Evolutionary conservation across 2,888 invertebrate species (phyloP).

Genomic region (Agrenia bidenticulata): DNA sequence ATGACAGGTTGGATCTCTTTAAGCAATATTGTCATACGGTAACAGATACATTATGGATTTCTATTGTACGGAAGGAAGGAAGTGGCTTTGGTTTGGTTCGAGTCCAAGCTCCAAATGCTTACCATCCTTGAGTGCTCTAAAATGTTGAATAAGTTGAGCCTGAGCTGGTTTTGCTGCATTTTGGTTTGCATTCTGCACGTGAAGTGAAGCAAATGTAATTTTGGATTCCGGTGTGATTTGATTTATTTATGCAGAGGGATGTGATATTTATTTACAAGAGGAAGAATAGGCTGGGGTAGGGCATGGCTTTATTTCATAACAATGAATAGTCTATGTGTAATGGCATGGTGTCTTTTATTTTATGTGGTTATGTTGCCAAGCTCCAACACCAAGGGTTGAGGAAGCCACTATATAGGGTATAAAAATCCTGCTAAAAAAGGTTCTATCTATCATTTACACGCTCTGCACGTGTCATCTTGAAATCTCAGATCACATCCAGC

Average conservation of each 20-base stretch:
- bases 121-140: constrained; percentile 2
- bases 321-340: neutral
- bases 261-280: neutral
- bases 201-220: neutral
- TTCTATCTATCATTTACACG: constrained; percentile 33
- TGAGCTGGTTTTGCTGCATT: neutral
- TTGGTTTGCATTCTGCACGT: constrained; percentile 4
- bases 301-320: constrained; percentile 11
- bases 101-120: neutral
- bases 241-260: constrained; percentile 3
- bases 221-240: constrained; percentile 9
- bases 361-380: neutral
- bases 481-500: constrained; percentile 16
- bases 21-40: no score
- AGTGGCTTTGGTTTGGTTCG: neutral
- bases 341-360: neutral
- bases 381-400: neutral
- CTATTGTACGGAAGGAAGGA: constrained; percentile 8
- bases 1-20: no score
- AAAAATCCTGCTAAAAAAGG: no score
- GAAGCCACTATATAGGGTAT: constrained; percentile 3
- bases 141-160: neutral
- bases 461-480: constrained; percentile 27
- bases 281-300: constrained; percentile 20
- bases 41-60: no score